phyloP scores from a whole-genome alignment of 2,888 invertebrate species.

The Cacoxenus indagator region DNA sequence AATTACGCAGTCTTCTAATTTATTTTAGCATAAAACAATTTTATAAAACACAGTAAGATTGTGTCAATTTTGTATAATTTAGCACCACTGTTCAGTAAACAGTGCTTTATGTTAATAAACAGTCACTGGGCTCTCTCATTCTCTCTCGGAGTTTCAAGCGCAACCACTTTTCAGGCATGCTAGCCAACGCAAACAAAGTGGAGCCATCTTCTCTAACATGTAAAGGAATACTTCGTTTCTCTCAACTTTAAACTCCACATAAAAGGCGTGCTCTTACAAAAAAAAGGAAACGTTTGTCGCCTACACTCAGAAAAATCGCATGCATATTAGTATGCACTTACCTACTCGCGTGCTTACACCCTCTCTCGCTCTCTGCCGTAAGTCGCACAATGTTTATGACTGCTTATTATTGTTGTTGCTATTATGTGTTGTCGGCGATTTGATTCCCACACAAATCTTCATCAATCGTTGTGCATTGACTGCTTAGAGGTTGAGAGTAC shows the following conservation, averaged over 20 bases:
- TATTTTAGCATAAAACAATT: too few relatives aligned
- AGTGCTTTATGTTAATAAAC: not conserved
- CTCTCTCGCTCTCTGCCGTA: slow-evolving; percentile 12
- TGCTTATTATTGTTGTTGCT: slow-evolving; percentile 52
- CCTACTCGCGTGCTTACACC: not conserved
- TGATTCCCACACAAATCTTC: slow-evolving; percentile 68
- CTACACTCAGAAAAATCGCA: not conserved
- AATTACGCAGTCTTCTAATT: too few relatives aligned
- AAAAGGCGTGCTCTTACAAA: slow-evolving; percentile 23
- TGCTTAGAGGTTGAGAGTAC: not conserved
- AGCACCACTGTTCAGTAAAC: slow-evolving; percentile 19
- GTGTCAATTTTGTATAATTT: slow-evolving; percentile 17
- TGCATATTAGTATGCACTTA: not conserved
- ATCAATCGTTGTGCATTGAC: slow-evolving; percentile 1
- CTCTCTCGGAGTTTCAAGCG: too few relatives aligned
- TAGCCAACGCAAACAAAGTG: not conserved
- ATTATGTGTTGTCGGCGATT: slow-evolving; percentile 49
- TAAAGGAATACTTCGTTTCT: slow-evolving; percentile 5
- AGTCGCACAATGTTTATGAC: slow-evolving; percentile 36
- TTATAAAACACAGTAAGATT: too few relatives aligned
- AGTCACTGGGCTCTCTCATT: slow-evolving; percentile 20
- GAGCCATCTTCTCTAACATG: slow-evolving; percentile 24
- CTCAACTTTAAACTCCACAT: slow-evolving; percentile 26
- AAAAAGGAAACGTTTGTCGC: not conserved
- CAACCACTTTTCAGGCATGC: slow-evolving; percentile 53